Evolutionary conservation across 64 coral and sea anemone genomes (phyloP), one percentile per base, ranked within the genome.

Genomic region (Pachyseris speciosa): DNA sequence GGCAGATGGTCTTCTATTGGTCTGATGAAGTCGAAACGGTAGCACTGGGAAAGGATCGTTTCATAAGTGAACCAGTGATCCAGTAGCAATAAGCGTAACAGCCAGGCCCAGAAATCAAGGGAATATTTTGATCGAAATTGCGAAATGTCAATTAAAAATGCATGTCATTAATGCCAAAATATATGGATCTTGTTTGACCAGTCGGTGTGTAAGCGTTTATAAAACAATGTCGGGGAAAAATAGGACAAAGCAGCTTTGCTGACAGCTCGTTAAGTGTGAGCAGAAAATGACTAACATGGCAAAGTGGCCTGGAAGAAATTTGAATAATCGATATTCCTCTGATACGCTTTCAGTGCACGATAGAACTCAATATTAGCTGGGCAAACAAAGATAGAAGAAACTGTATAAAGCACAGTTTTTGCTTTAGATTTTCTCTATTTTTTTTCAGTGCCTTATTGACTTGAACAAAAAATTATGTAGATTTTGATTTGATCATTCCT

Each of bases 231-330:
- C 77, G 1, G 11, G 37, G 8, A 22, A 63, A 81, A 39, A 0
- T 81, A 24, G 53, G 10, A 81, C 77, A 76, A 79, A 63, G 22
- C 29, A 38, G 15, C 30, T 37, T 63, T 9, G 17, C 22, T 63
- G 77, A 81, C 77, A 81, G 77, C 51, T 81, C 37, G 20, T 61
- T 39, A 81, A 61, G 20, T 41, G 53, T 19, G 29, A n/a, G 51
- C 22, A 41, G 20, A 81, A 33, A 22, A 16, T 24, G 13, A 20
- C 7, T 63, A 40, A 61, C 52, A 61, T 40, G 25, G 51, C n/a
- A 61, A 39, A 22, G 12, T 34, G 64, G 3, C 64, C 31, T 16
- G 22, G 19, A 22, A 7, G 7, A 64, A 71, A 71, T 71, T 71
- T 71, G 67, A 71, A 71, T 40, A 71, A 12, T 55, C 51, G 20